Base-by-base conservation (phyloP, 2,797 vertebrate species). In the Phylloscopus collybita region DNA sequence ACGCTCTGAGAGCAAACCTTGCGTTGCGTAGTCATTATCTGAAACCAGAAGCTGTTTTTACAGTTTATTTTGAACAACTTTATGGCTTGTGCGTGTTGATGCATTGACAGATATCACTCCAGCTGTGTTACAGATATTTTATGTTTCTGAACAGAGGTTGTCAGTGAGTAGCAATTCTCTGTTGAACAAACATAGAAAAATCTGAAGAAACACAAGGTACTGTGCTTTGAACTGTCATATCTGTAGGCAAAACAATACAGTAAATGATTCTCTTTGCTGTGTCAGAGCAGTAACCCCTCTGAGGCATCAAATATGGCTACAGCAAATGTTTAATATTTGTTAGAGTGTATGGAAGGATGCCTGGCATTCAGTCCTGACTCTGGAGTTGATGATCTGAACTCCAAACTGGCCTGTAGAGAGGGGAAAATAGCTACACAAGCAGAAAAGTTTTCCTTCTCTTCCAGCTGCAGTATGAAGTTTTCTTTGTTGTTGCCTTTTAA, bases 371-470 rank as follows among this genome's bases (percentile, higher is more conserved):
- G 20, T 90, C 20, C 26, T 84, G 40, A 38, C 51, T 92, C 44
- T 72, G 64, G 47, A 81, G 21, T 9, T 92, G 73, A 81, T 53
- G 56, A 49, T 65, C 60, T 90, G 81, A 75, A 81, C 69, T 72
- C 25, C 40, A 81, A 65, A 79, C 27, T 47, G n/a, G n/a, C 42
- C 73, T 69, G 29, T 40, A 73, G 47, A 71, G 38, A 82, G 38
- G 53, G 21, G 42, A 92, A 86, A 88, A 79, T 36, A 88, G 23
- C 36, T 87, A 53, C 16, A 5, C 30, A 86, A 56, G 70, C 49
- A 92, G 44, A 92, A 86, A 87, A 83, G 40, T 75, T 94, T 93
- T 75, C 26, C 25, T 82, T 93, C 27, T 90, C 12, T 80, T 88
- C 27, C 32, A 73, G 30, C 18, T 72, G 20, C 66, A 21, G 20